Base-by-base conservation (phyloP, 2,113 vertebrate genomes). In the Xyliphius kryptos region DNA sequence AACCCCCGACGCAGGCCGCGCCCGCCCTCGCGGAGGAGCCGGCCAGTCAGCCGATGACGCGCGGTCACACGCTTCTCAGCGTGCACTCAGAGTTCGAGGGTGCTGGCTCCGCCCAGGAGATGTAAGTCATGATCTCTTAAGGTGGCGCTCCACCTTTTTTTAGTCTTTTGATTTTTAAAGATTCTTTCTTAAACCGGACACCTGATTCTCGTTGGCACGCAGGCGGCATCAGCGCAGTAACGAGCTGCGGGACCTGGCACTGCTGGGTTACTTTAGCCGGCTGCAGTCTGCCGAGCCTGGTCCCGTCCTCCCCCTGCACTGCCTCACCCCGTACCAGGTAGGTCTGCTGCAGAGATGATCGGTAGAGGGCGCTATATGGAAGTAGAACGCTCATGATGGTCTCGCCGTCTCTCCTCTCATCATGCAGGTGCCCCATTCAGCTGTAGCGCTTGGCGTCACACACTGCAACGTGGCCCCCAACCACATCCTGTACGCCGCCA, bases 291-390 rank as follows among this genome's bases (percentile, higher is more conserved):
- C 83, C 0, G 83, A 86, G 17, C 46, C 82, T 0, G 83, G 82
- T 5, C 75, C 82, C 0, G 78, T 91, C 2, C 67, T 81, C 13
- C 87, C 92, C 0, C 72, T 97, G 5, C 89, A 95, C 57, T 77
- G 87, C 52, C 83, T 97, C 21, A 86, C 80, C 0, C 96, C 96
- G 0, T 99, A 95, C 61, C 92, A 99, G 96, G 96, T 97, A n/a
- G n/a, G n/a, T n/a, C n/a, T n/a, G n/a, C n/a, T n/a, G n/a, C n/a
- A n/a, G n/a, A n/a, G n/a, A n/a, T n/a, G n/a, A n/a, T n/a, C n/a
- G n/a, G n/a, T n/a, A n/a, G n/a, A n/a, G n/a, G n/a, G n/a, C n/a
- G n/a, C n/a, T n/a, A n/a, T n/a, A n/a, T n/a, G n/a, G n/a, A n/a
- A n/a, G n/a, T n/a, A n/a, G n/a, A n/a, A n/a, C n/a, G n/a, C n/a